Percentiles rank a stretch among this genome's conserved stretches.
phyloP scores from a whole-genome alignment of 2,113 vertebrate species.

The Limanda limanda region DNA sequence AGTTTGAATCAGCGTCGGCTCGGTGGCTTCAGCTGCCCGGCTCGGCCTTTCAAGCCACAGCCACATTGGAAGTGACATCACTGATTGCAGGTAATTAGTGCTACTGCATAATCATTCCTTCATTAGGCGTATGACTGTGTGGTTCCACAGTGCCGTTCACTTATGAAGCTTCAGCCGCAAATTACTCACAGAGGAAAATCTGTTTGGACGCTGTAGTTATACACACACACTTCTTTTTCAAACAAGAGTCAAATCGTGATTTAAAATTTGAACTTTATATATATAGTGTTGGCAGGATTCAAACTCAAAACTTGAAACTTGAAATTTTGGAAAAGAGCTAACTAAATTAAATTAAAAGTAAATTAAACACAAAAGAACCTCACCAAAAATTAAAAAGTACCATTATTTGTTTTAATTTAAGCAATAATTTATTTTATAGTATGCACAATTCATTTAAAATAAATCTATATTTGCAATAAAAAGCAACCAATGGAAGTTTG shows the following conservation, averaged over 20 bases:
- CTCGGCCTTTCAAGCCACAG: conserved; percentile 51
- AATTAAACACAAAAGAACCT: background rate
- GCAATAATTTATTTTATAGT: background rate
- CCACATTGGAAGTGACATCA: conserved; percentile 70
- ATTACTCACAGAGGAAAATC: background rate
- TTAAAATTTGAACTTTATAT: too few relatives aligned
- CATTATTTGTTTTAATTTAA: background rate
- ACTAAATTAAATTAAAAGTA: background rate
- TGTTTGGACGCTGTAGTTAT: conserved; percentile 22
- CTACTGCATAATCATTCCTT: conserved; percentile 65
- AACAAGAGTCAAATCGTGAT: too few relatives aligned
- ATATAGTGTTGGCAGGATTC: background rate
- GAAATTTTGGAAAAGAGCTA: background rate
- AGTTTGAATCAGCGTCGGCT: conserved; percentile 55
- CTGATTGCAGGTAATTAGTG: conserved; percentile 76
- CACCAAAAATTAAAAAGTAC: background rate
- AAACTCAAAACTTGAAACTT: background rate
- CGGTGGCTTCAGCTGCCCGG: conserved; percentile 44
- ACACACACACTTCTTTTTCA: background rate
- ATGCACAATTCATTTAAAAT: background rate
- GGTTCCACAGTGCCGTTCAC: conserved; percentile 39
- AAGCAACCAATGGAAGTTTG: background rate
- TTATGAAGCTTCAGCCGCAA: conserved; percentile 28
- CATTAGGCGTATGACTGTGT: conserved; percentile 48
- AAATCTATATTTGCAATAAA: conserved; percentile 7